Conservation (phyloP, 1,140 invertebrate species). For the Branchinecta lynchi region DNA sequence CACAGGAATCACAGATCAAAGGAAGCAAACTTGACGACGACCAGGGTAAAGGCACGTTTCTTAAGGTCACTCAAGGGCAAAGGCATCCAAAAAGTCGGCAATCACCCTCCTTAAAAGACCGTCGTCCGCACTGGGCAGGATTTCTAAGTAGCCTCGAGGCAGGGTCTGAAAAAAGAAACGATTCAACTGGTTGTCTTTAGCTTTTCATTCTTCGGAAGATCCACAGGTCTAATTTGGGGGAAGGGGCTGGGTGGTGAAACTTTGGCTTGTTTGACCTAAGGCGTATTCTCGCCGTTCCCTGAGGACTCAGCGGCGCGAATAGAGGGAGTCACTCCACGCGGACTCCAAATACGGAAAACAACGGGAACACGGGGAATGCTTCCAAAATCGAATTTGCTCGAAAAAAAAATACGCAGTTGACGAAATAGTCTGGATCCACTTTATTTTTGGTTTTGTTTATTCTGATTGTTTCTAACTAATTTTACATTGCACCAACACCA, state of each 20-base stretch:
- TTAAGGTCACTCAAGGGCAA: neutral
- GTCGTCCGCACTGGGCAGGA: neutral
- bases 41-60: neutral
- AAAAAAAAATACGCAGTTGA: too few relatives aligned
- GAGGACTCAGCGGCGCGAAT: neutral
- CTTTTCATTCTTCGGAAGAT: neutral
- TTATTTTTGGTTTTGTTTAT: too few relatives aligned
- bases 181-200: neutral
- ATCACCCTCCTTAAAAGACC: neutral
- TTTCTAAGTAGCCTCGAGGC: neutral
- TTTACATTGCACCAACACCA: too few relatives aligned
- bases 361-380: neutral
- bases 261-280: neutral
- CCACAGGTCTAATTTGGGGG: neutral
- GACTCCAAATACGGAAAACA: neutral
- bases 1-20: too few relatives aligned
- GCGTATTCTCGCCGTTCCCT: neutral
- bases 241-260: neutral
- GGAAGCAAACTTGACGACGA: too few relatives aligned
- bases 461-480: too few relatives aligned
- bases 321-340: neutral
- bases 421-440: too few relatives aligned
- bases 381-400: too few relatives aligned
- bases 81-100: neutral
- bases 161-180: conserved; percentile 1